Base-by-base conservation (phyloP, 2,888 invertebrate genomes). In the Hanleya hanleyi region DNA sequence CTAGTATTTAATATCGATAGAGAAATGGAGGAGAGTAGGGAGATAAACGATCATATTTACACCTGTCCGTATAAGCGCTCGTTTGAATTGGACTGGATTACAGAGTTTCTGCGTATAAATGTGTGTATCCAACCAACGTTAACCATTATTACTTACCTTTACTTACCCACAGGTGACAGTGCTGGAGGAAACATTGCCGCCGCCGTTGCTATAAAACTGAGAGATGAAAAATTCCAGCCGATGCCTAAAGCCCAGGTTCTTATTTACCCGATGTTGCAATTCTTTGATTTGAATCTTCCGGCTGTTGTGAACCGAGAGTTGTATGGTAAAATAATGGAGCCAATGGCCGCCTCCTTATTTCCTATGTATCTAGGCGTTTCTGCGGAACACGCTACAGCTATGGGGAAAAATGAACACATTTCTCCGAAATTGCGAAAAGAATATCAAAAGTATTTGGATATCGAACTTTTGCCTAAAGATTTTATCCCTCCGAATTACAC, bases 151-250 rank as follows among this genome's bases (percentile, higher is more conserved):
- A n/a, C n/a, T n/a, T n/a, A n/a, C n/a, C n/a, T n/a, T n/a, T n/a
- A n/a, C n/a, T n/a, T n/a, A n/a, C n/a, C 65, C 66, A 26, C 22
- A 79, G 81, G 81, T 61, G 81, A 81, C 64, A 76, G 77, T 69
- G 78, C 77, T 5, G 81, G 80, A 1, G 81, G 79, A 18, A 81
- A 78, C 57, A 64, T 78, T 12, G 77, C 79, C 0, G 72, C 77
- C 26, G 73, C 77, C 22, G 78, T 81, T 18, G 37, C 77, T 18
- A 12, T 69, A 1, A 36, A 37, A 12, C 9, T 69, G 15, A 57
- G 57, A 5, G 69, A 69, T 22, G 35, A 22, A 29, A 6, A 49
- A 1, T 36, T 51, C 32, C 49, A 49, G 35, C 49, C 51, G 12
- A 49, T 35, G 36, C 51, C 36, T 7, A 68, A 50, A 68, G 33